Conservation (phyloP, 2,888 invertebrate genomes). For the Calliopum simillimum region DNA sequence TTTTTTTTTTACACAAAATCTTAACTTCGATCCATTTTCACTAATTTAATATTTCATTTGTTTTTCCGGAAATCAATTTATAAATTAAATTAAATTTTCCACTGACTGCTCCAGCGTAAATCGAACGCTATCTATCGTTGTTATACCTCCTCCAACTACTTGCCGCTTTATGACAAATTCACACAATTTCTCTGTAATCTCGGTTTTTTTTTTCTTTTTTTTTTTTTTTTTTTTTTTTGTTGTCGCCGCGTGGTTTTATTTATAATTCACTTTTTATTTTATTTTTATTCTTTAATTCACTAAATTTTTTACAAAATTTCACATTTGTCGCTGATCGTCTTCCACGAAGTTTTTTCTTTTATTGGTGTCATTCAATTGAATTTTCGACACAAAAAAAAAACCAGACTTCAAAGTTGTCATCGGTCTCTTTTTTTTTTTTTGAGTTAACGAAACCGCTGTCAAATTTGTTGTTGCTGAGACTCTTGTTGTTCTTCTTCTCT, state of each 20-base stretch:
- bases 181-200: not conserved
- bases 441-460: not conserved
- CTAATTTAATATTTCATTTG: constrained; percentile 1
- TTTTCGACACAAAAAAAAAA: not conserved
- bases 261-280: too few species aligned
- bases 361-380: not conserved
- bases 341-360: not conserved
- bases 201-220: not conserved
- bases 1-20: too few species aligned
- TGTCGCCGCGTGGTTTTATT: constrained; percentile 1
- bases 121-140: too few species aligned
- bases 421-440: too few species aligned
- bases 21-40: constrained; percentile 6
- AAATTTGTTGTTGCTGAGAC: not conserved
- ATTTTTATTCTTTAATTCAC: not conserved
- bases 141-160: too few species aligned
- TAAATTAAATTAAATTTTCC: too few species aligned
- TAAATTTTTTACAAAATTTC: not conserved
- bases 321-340: not conserved
- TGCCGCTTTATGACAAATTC: not conserved
- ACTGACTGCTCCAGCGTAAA: too few species aligned
- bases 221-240: not conserved
- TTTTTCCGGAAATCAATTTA: not conserved
- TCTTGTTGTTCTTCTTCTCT: not conserved
- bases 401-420: too few species aligned